These are phyloP conservation scores for Leucophenga varia DNA, from an alignment of 1,140 invertebrate species.

Conservation along the genomic window DNA sequence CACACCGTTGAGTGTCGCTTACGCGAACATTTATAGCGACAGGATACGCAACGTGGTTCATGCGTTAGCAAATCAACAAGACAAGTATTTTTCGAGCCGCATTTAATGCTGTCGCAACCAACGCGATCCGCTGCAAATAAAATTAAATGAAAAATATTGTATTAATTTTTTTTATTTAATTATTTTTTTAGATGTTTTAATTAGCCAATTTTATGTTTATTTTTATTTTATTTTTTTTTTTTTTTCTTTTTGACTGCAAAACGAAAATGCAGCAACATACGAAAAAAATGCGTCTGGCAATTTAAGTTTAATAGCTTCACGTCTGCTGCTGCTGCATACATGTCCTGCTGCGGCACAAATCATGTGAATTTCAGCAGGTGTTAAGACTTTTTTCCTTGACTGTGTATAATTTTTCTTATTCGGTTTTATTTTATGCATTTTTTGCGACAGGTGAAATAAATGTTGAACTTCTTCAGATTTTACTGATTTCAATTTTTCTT, in stretches of 20 bases:
- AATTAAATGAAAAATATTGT: conserved; percentile 24
- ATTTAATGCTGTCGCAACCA: conserved; percentile 73
- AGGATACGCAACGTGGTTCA: conserved; percentile 76
- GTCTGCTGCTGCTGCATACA: no score
- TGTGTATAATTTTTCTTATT: no score
- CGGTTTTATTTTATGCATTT: no score
- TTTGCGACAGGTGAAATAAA: no score
- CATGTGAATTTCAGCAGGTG: conserved; percentile 34
- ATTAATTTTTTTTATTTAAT: conserved; percentile 23
- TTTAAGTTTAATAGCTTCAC: conserved; percentile 34
- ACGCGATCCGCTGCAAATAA: conserved; percentile 62
- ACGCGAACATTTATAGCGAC: conserved; percentile 59
- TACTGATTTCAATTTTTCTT: no score
- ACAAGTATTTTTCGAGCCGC: conserved; percentile 74
- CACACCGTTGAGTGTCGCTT: conserved; percentile 45
- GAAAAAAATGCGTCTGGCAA: conserved; percentile 19
- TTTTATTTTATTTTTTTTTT: conserved; percentile 16
- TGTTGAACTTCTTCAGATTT: no score
- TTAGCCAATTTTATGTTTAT: conserved; percentile 13
- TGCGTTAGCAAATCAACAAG: conserved; percentile 70
- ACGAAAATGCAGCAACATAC: no score
- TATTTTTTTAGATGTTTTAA: background rate
- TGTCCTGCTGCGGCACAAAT: conserved; percentile 10
- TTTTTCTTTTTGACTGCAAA: no score
- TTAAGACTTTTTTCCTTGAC: conserved; percentile 12